Base-by-base conservation (phyloP, 2,888 invertebrate genomes). In the Yponomeuta cagnagella region DNA sequence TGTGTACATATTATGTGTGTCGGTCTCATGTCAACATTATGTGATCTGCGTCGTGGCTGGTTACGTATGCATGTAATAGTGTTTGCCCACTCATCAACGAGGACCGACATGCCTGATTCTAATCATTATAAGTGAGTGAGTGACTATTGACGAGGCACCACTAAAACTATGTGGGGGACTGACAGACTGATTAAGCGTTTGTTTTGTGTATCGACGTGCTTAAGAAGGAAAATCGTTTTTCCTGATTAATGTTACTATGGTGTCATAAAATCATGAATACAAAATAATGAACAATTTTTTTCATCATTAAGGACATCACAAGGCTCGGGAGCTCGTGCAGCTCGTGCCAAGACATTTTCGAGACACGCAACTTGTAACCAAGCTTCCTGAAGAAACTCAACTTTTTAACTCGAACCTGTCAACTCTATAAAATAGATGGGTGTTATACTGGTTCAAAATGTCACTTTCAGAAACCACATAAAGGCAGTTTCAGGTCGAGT, bases 41-140 rank as follows among this genome's bases (percentile, higher is more conserved):
- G 52, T 58, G 52, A 12, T 58, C 52, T 58, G 15, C 15, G 52
- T 15, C 15, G 52, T 15, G 52, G 52, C 12, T 58, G 15, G 15
- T 43, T 43, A 43, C 43, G 43, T 15, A 58, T 58, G 15, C 15
- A 58, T 58, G 52, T 58, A 58, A 58, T 58, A 15, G 52, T 58
- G 52, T 58, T 58, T 58, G 52, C 52, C 52, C 52, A 58, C 52
- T 58, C 52, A 58, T 58, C 52, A 58, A 58, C 5, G 5, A 12
- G 52, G 52, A 12, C 15, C 15, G 52, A 15, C 52, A 58, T 15
- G 5, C 52, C 52, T 58, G 52, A 58, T 58, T 58, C 52, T 58
- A 58, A 58, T 58, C 52, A 58, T 58, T 58, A 58, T 58, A 58
- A 58, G 52, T 58, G 52, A 58, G 52, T 58, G 52, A 58, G 5